Base-by-base conservation (phyloP, 2,113 vertebrate species). In the Trematocara stigmaticum region DNA sequence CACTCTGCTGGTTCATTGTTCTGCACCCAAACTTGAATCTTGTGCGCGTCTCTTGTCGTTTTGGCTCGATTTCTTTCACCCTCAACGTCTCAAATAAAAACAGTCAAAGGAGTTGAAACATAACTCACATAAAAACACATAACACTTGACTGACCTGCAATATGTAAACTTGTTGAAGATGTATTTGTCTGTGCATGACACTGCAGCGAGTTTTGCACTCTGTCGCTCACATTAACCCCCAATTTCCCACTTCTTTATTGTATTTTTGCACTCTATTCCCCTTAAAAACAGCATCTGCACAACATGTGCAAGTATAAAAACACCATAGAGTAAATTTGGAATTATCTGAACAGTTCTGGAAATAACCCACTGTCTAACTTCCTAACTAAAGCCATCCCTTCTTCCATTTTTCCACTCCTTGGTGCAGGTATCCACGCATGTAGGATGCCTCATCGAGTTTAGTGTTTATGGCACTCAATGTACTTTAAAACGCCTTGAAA, bases 401-500 rank as follows among this genome's bases (percentile, higher is more conserved):
- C 35, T 29, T 38, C 12, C 20, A 13, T 38, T 57, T 56, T 51
- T 49, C 45, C 49, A 29, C 20, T 53, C 55, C 53, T 38, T 29
- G n/a, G 13, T 53, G 31, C 64, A 23, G 42, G 29, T 38, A 78
- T 83, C 40, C 31, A 42, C n/a, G 34, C 12, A 34, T 55, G 57
- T 59, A 52, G 61, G 29, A 82, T 56, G 88, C 71, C 82, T 90
- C 88, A 90, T 86, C 64, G 64, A 80, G 83, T 85, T 79, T 35
- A 81, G 45, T 66, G 85, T 91, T 64, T 79, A 88, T 92, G 84
- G 78, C 91, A 87, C 80, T 87, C 90, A 52, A 83, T 91, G 84
- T 80, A 88, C 53, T 85, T 85, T 88, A 64, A 91, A 92, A 93
- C 74, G 87, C 87, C 87, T 87, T 83, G 42, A 91, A 88, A 92